Conservation (phyloP, 2,888 invertebrate genomes). For the Cybosia mesomella region DNA sequence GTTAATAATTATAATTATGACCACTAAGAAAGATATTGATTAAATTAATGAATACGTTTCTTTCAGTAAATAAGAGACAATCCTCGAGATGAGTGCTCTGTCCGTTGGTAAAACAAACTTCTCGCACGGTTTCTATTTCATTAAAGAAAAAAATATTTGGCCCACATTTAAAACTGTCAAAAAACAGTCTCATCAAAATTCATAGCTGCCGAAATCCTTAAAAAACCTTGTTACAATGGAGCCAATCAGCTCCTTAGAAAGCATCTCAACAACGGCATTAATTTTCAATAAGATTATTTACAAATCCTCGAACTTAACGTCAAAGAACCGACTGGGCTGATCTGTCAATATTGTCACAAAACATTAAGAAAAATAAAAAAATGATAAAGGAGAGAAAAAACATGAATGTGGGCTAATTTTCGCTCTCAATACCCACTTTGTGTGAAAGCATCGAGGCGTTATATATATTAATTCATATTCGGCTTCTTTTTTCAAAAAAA, state of each 20-base stretch:
- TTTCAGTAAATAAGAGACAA: neutral
- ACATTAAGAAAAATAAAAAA: conserved; percentile 62
- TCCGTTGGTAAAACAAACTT: neutral
- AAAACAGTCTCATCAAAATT: conserved; percentile 59
- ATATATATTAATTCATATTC: conserved; percentile 81
- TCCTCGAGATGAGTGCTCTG: neutral
- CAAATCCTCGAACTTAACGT: conserved; percentile 74
- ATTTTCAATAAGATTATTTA: conserved; percentile 86
- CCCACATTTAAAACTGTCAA: conserved; percentile 25
- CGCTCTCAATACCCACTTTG: conserved; percentile 82
- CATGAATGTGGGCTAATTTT: conserved; percentile 85
- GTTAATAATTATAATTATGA: neutral
- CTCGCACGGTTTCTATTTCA: neutral
- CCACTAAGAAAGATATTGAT: neutral
- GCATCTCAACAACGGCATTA: conserved; percentile 75
- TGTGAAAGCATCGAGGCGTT: conserved; percentile 84
- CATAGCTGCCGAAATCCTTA: conserved; percentile 65
- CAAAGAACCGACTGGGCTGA: conserved; percentile 67
- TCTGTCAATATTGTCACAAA: conserved; percentile 86
- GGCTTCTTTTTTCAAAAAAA: conserved; percentile 47
- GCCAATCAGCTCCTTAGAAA: conserved; percentile 74
- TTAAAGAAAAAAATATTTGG: conserved; percentile 5
- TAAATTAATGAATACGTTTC: neutral
- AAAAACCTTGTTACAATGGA: conserved; percentile 79
- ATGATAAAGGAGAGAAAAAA: conserved; percentile 56